These are phyloP conservation scores for Cylloceria caligata DNA, from an alignment of 2,888 invertebrate genomes.

Conservation along the genomic window DNA sequence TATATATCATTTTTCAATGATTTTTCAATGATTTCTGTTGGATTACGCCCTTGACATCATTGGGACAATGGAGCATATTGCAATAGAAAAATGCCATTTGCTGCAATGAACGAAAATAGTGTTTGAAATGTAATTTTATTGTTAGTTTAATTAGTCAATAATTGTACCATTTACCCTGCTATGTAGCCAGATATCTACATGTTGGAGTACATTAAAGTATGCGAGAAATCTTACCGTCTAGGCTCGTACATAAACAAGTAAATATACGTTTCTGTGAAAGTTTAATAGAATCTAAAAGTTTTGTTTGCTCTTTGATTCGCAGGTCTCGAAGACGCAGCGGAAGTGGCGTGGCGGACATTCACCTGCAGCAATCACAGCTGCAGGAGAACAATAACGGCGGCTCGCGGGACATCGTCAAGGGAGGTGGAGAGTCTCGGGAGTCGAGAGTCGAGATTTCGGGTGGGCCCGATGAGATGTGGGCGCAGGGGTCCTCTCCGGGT, in stretches of 20 bases:
- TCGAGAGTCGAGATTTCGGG: slow-evolving; percentile 81
- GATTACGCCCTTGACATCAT: too few relatives aligned
- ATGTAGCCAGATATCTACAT: not conserved
- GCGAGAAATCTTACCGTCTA: not conserved
- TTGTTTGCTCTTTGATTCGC: slow-evolving; percentile 79
- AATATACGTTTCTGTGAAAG: not conserved
- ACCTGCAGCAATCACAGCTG: slow-evolving; percentile 89
- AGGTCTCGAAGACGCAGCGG: slow-evolving; percentile 93
- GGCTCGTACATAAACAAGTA: not conserved
- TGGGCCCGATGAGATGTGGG: slow-evolving; percentile 85
- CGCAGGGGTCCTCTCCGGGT: slow-evolving; percentile 85
- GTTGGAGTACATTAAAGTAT: not conserved
- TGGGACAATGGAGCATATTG: too few relatives aligned
- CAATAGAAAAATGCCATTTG: not conserved
- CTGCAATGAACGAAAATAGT: not conserved
- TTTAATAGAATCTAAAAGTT: not conserved
- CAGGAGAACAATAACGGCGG: slow-evolving; percentile 85
- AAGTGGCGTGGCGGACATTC: slow-evolving; percentile 93
- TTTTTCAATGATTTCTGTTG: not conserved
- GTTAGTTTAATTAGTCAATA: not conserved
- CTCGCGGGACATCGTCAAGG: slow-evolving; percentile 85
- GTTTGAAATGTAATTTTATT: not conserved
- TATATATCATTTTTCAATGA: too few relatives aligned
- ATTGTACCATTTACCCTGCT: not conserved
- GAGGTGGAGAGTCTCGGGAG: slow-evolving; percentile 78